phyloP scores from a whole-genome alignment of 2,113 vertebrate genomes.

The Cynoglossus semilaevis region DNA sequence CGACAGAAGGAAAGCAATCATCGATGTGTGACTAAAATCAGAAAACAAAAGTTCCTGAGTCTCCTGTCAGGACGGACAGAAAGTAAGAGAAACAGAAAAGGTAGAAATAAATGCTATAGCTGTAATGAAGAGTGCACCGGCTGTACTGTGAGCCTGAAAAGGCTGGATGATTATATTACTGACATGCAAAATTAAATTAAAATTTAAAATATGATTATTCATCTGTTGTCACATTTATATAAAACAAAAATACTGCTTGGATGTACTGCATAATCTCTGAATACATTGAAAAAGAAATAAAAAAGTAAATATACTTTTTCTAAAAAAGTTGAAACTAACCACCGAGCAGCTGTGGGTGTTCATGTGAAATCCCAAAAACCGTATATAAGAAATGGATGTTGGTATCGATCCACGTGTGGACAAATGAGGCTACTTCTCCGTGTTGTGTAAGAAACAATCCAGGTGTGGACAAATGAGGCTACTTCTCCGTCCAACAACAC shows the following conservation, averaged over 20 bases:
- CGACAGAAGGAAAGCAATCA: constrained; percentile 4
- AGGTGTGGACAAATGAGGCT: too few relatives aligned
- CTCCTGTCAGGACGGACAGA: constrained; percentile 25
- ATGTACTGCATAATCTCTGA: constrained; percentile 29
- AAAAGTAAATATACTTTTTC: too few relatives aligned
- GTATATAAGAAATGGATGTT: too few relatives aligned
- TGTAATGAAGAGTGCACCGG: constrained; percentile 27
- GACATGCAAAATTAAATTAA: constrained; percentile 60
- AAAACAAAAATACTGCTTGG: constrained; percentile 62
- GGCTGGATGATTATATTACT: constrained; percentile 34
- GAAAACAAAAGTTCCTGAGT: constrained; percentile 45
- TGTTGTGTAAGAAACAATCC: too few relatives aligned
- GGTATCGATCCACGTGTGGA: too few relatives aligned
- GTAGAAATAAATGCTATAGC: constrained; percentile 10
- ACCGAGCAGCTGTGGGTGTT: too few relatives aligned
- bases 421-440: too few relatives aligned
- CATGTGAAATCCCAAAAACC: too few relatives aligned
- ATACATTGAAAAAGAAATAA: not conserved
- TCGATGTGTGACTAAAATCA: constrained; percentile 20
- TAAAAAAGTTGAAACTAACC: too few relatives aligned
- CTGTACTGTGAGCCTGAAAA: constrained; percentile 33
- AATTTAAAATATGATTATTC: constrained; percentile 23
- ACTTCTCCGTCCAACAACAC: too few relatives aligned
- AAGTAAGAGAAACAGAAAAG: constrained; percentile 1
- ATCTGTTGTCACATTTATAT: constrained; percentile 13